Evolutionary conservation across 1,140 invertebrate species (phyloP).

Genomic region (Scaptomyza graminum): DNA sequence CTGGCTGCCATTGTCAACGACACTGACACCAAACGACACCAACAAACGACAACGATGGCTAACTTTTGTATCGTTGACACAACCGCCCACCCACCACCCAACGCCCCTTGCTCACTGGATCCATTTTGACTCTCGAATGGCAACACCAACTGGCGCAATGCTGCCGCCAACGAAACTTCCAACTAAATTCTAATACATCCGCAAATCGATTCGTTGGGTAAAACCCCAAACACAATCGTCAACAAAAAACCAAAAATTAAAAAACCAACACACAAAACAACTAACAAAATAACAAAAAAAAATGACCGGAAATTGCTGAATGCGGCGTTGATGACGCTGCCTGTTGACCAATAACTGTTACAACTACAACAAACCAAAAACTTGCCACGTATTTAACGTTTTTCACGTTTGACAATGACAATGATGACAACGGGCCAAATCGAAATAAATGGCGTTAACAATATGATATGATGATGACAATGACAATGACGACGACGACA

Average conservation of each 20-base stretch:
- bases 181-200: constrained; percentile 72
- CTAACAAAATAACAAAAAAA: constrained; percentile 28
- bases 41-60: constrained; percentile 31
- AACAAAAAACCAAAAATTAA: constrained; percentile 35
- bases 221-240: constrained; percentile 33
- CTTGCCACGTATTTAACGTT: background rate
- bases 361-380: constrained; percentile 27
- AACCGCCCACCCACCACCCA: background rate
- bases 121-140: constrained; percentile 4
- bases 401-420: background rate
- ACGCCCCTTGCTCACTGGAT: background rate
- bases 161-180: constrained; percentile 40
- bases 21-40: constrained; percentile 52
- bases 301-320: constrained; percentile 63
- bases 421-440: constrained; percentile 4
- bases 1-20: constrained; percentile 69
- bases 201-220: constrained; percentile 59
- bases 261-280: background rate
- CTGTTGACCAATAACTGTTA: constrained; percentile 11
- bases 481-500: constrained; percentile 1
- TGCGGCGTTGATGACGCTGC: constrained; percentile 40
- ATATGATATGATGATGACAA: constrained; percentile 11
- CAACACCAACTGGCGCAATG: constrained; percentile 34
- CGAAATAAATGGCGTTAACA: constrained; percentile 23
- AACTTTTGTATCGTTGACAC: constrained; percentile 46